Evolutionary conservation across 1,140 invertebrate species (phyloP).

Genomic region (Anastrepha ludens): DNA sequence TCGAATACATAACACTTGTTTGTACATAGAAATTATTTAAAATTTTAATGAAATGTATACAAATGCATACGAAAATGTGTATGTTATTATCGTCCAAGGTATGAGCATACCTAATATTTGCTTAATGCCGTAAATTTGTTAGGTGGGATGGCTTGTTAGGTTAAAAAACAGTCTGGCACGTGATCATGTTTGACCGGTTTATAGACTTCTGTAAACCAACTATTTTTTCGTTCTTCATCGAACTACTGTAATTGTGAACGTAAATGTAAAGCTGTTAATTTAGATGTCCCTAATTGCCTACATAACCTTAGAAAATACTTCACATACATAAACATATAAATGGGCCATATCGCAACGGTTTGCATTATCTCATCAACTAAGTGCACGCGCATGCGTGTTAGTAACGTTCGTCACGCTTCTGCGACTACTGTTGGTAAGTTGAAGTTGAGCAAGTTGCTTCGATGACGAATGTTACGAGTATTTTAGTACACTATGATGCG

Average conservation of each 20-base stretch:
- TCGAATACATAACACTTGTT: background rate
- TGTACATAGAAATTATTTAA: background rate
- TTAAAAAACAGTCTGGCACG: background rate
- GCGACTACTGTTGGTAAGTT: background rate
- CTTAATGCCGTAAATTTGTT: background rate
- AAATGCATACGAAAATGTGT: no score
- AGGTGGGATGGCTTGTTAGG: background rate
- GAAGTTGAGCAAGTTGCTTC: background rate
- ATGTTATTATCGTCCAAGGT: no score
- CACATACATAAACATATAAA: background rate
- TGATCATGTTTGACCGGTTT: background rate
- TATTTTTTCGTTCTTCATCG: background rate
- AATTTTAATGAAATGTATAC: background rate
- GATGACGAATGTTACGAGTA: background rate
- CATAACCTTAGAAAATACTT: background rate
- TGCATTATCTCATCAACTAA: background rate
- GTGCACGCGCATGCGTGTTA: background rate
- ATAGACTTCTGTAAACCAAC: background rate
- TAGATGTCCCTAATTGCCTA: background rate
- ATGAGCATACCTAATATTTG: background rate
- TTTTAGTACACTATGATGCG: background rate
- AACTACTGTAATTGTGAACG: no score
- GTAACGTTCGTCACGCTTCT: background rate
- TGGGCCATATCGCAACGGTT: background rate
- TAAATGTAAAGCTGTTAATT: no score